Conservation (phyloP, 2,888 invertebrate species). For the Ophion slaviceki region DNA sequence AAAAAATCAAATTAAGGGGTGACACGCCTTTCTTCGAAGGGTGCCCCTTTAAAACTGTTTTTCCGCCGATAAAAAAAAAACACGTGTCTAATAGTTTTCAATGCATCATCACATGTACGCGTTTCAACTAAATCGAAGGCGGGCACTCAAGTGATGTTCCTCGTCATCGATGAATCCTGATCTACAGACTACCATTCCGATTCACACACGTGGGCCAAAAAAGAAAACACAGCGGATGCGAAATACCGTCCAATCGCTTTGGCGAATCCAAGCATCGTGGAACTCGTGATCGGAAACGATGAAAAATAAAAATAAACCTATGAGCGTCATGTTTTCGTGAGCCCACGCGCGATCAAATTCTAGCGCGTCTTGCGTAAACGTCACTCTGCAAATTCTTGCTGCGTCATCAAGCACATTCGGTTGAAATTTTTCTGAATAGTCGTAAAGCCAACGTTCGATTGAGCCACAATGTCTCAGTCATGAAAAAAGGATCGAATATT, state of each 20-base stretch:
- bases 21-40: too few species aligned
- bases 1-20: too few species aligned
- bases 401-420: constrained; percentile 12
- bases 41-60: too few species aligned
- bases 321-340: constrained; percentile 22
- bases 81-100: too few species aligned
- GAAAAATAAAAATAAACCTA: constrained; percentile 10
- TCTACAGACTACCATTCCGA: too few species aligned
- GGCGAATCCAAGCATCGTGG: background rate
- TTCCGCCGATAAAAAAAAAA: too few species aligned
- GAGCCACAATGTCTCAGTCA: background rate
- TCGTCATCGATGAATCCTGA: too few species aligned
- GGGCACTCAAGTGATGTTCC: too few species aligned
- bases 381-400: background rate
- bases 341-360: constrained; percentile 11
- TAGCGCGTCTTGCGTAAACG: background rate
- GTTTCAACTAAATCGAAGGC: too few species aligned
- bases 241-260: background rate
- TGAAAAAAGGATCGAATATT: background rate
- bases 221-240: too few species aligned
- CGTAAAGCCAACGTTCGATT: background rate
- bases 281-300: background rate
- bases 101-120: too few species aligned
- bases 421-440: constrained; percentile 20
- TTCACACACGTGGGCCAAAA: too few species aligned